Conservation (phyloP, 2,888 invertebrate genomes). For the Patella ulyssiponensis region DNA sequence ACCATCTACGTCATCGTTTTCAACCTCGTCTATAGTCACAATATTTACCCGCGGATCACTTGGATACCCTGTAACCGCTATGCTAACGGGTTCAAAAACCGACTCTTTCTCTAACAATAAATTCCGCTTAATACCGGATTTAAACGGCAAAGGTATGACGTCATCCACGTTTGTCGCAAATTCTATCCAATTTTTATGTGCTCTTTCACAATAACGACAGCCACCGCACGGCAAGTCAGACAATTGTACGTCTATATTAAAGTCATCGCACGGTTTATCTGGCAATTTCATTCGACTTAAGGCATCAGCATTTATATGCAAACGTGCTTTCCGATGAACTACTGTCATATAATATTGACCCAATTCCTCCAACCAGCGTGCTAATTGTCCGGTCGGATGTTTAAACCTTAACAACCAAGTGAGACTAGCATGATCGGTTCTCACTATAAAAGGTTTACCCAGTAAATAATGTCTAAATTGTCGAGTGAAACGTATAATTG, state of each 20-base stretch:
- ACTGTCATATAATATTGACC: background rate
- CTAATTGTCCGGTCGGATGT: conserved; percentile 20
- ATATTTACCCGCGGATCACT: too few species aligned
- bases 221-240: background rate
- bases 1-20: too few species aligned
- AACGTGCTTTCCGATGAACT: background rate
- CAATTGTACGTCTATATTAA: background rate
- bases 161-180: too few species aligned
- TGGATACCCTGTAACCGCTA: too few species aligned
- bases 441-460: conserved; percentile 22
- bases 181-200: too few species aligned
- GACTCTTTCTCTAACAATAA: too few species aligned
- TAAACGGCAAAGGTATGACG: too few species aligned
- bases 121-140: too few species aligned
- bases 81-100: too few species aligned
- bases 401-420: conserved; percentile 24
- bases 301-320: background rate
- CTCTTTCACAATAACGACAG: background rate
- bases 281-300: background rate
- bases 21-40: too few species aligned
- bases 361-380: conserved; percentile 27
- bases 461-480: conserved; percentile 27
- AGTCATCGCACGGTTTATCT: background rate
- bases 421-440: conserved; percentile 34
- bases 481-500: background rate